Evolutionary conservation across 1,140 invertebrate genomes (phyloP), one percentile per base, ranked within the genome.

Genomic region (Sweltsa coloradensis): DNA sequence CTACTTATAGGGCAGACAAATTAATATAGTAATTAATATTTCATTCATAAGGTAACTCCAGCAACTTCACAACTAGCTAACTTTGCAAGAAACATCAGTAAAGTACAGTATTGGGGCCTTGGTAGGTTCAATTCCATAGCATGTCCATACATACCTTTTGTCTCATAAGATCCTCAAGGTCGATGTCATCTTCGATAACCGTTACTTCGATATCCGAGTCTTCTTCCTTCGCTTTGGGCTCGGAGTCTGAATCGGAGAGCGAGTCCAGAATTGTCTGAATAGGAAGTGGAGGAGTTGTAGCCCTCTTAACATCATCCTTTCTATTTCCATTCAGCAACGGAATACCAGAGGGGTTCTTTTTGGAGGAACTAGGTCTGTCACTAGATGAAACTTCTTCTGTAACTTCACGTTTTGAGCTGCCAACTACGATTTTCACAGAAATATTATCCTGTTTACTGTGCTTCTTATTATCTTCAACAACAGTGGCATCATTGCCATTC

Each of bases 131-230:
- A n/a, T n/a, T n/a, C n/a, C n/a, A n/a, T n/a, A n/a, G n/a, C n/a
- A n/a, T n/a, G n/a, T n/a, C n/a, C n/a, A n/a, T n/a, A n/a, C n/a
- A n/a, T 60, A 84, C 85, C 66, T 90, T 90, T 63, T 89, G 85
- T 56, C 81, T 81, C 85, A 89, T 89, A 48, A 91, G 65, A 51
- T 90, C 87, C 60, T 90, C 87, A 5, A 90, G 64, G 64, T 90
- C 87, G 49, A 89, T 78, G 55, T 90, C 87, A 58, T 89, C 85
- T 61, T 89, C 85, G 45, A 86, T 79, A 22, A 85, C 75, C 5
- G 74, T 73, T 44, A 85, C 73, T 56, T 85, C 81, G 23, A 84
- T 70, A 47, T 78, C 83, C 51, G 81, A 85, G 52, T 81, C 81
- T 53, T 77, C 75, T 59, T 86, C 83, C 34, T 55, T 51, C 44